Evolutionary conservation across 2,888 invertebrate species (phyloP).

Genomic region (Orchesella flavescens): DNA sequence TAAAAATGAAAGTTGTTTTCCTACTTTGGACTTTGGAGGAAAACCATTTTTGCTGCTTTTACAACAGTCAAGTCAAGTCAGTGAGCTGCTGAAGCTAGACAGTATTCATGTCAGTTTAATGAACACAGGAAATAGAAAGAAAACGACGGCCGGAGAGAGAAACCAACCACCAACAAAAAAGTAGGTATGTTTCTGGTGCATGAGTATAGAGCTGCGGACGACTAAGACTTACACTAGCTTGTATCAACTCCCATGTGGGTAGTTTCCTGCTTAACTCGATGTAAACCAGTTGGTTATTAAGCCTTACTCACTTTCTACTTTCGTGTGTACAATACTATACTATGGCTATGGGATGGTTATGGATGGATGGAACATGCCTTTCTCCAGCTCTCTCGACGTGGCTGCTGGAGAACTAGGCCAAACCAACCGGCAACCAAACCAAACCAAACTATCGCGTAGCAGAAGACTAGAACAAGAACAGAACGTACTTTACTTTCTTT

Average conservation of each 20-base stretch:
- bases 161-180: neutral
- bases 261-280: constrained; percentile 41
- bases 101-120: constrained; percentile 29
- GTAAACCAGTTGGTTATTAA: constrained; percentile 13
- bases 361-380: constrained; percentile 16
- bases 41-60: constrained; percentile 8
- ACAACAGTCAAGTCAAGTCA: too few relatives aligned
- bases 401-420: constrained; percentile 24
- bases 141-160: neutral
- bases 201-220: too few relatives aligned
- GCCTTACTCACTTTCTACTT: constrained; percentile 3
- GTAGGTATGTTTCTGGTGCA: neutral
- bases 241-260: constrained; percentile 46
- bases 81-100: too few relatives aligned
- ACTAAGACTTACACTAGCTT: constrained; percentile 3
- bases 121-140: constrained; percentile 14
- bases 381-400: neutral
- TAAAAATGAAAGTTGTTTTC: constrained; percentile 4
- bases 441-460: constrained; percentile 7
- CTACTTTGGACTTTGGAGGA: neutral
- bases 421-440: constrained; percentile 38
- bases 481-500: neutral
- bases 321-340: neutral
- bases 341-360: constrained; percentile 2
- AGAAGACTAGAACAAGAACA: neutral